phyloP scores from a whole-genome alignment of 2,797 vertebrate genomes.

The Rhinatrema bivittatum region DNA sequence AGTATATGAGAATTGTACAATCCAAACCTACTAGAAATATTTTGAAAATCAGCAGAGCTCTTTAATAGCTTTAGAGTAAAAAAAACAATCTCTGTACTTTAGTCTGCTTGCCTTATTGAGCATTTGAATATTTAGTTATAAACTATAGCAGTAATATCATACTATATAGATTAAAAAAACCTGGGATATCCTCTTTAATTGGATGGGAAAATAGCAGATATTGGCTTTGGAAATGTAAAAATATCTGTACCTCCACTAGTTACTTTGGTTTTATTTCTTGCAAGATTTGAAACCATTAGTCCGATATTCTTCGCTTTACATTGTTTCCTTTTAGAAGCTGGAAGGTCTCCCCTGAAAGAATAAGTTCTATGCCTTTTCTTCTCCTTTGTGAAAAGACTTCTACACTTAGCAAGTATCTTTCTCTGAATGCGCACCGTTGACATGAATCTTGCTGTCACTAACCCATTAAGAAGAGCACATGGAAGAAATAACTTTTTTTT shows the following conservation, averaged over 20 bases:
- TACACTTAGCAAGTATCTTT: constrained; percentile 21
- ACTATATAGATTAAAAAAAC: not conserved
- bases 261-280: constrained; percentile 6
- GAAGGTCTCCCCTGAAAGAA: constrained; percentile 3
- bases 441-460: constrained; percentile 44
- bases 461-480: constrained; percentile 37
- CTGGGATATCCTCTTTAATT: not conserved
- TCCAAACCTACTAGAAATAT: too few species aligned
- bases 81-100: too few species aligned
- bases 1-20: too few species aligned
- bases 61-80: too few species aligned
- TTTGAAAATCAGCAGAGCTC: too few species aligned
- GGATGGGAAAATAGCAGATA: too few species aligned
- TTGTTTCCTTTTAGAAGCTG: not conserved
- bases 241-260: not conserved
- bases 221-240: too few species aligned
- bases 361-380: constrained; percentile 12
- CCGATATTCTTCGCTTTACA: not conserved
- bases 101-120: too few species aligned
- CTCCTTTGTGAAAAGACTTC: constrained; percentile 1
- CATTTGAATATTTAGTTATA: constrained; percentile 1
- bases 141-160: not conserved
- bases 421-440: constrained; percentile 20
- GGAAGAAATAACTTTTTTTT: constrained; percentile 32
- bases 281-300: constrained; percentile 6